Base-by-base conservation (phyloP, 2,888 invertebrate genomes). In the Leucozona laternaria region DNA sequence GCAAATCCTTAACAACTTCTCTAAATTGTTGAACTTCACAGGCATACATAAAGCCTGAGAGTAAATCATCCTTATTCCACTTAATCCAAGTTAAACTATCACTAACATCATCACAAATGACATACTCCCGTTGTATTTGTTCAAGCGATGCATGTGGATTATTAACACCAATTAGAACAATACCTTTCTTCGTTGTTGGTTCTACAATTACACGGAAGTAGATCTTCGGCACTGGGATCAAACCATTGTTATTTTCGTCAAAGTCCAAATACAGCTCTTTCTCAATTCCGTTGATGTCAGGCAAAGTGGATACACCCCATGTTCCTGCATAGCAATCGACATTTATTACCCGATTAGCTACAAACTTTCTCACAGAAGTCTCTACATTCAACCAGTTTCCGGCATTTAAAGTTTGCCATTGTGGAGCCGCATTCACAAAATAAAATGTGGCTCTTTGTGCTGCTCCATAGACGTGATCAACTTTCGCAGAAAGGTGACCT, bases 361-460 rank as follows among this genome's bases (percentile, higher is more conserved):
- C 93, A 88, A 93, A 93, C 15, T 90, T 90, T 73, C 94, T 91
- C 3, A 94, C 92, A 76, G 91, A 91, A 4, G 88, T 88, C 91
- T 95, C 95, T n/a, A 94, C 90, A 2, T 88, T 88, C 50, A 93
- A 91, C 95, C 95, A 95, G 88, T 94, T 94, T 13, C 93, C 93
- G 0, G 91, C 93, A 89, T 95, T 95, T 89, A 95, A 94, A 4
- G 91, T 91, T 88, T 93, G 93, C 94, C 94, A 94, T 88, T 94
- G 94, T 0, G 94, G 94, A 1, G 93, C 93, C 0, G 91, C 93
- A 89, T 94, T 95, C 10, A 94, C 90, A 88, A 93, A 94, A 88
- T 93, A 94, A 89, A 93, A 94, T 2, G 94, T 94, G 2, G 93
- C 92, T 22, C 91, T 90, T 87, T 94, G 94, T 79, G 94, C 93